Evolutionary conservation across 2,888 invertebrate genomes (phyloP).

Genomic region (Idaea aversata): DNA sequence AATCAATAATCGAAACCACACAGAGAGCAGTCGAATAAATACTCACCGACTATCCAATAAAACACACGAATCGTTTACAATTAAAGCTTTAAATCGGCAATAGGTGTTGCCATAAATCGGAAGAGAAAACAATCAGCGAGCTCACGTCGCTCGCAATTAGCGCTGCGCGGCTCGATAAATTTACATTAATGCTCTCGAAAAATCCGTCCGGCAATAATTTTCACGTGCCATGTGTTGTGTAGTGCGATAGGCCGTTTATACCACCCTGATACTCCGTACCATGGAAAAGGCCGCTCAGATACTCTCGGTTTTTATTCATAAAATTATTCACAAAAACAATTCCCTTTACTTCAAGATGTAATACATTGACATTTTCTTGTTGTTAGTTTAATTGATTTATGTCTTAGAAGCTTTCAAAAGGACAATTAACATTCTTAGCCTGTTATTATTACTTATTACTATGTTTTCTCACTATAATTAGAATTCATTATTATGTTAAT

Average conservation of each 20-base stretch:
- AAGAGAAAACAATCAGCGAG: constrained; percentile 78
- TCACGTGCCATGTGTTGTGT: constrained; percentile 67
- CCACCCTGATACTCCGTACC: constrained; percentile 18
- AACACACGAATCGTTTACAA: constrained; percentile 80
- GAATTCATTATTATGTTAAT: neutral
- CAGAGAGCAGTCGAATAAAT: constrained; percentile 71
- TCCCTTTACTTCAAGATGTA: neutral
- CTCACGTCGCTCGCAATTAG: constrained; percentile 77
- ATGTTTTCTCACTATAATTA: neutral
- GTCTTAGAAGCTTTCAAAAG: neutral
- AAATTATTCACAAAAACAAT: neutral
- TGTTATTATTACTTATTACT: neutral
- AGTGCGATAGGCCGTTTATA: constrained; percentile 45
- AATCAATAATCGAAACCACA: constrained; percentile 76
- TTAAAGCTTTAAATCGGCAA: constrained; percentile 81
- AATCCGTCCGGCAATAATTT: constrained; percentile 77
- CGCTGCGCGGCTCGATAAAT: constrained; percentile 78
- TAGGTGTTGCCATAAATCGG: constrained; percentile 80
- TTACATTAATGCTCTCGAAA: constrained; percentile 80
- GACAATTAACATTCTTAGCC: neutral
- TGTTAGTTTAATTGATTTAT: neutral
- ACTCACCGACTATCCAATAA: constrained; percentile 77
- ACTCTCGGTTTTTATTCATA: constrained; percentile 5
- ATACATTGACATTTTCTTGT: neutral
- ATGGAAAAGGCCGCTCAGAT: constrained; percentile 16